phyloP scores from a whole-genome alignment of 2,797 vertebrate species.

The Tokudaia tokunoshimensis region DNA sequence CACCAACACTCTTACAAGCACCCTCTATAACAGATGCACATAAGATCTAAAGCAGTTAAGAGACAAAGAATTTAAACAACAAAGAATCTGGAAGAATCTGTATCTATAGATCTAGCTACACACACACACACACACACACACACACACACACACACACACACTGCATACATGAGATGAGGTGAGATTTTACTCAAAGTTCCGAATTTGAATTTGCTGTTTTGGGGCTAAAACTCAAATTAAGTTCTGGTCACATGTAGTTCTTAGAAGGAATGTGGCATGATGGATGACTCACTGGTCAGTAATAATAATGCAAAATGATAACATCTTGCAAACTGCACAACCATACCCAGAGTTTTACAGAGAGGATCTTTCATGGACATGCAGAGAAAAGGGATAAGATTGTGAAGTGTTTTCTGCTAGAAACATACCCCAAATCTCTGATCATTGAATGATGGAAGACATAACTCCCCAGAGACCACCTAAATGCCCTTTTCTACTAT shows the following conservation, averaged over 20 bases:
- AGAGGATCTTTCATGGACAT: background rate
- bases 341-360: background rate
- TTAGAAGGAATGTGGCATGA: background rate
- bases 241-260: background rate
- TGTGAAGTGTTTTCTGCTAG: background rate
- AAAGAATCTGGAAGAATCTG: slow-evolving; percentile 12
- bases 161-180: background rate
- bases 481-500: background rate
- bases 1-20: background rate
- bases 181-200: background rate
- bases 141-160: background rate
- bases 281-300: background rate
- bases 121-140: background rate
- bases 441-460: background rate
- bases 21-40: slow-evolving; percentile 32
- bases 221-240: background rate
- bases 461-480: background rate
- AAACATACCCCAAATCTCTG: background rate
- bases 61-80: slow-evolving; percentile 32
- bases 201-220: slow-evolving; percentile 40
- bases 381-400: background rate
- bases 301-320: slow-evolving; percentile 15
- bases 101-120: background rate
- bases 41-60: slow-evolving; percentile 42
- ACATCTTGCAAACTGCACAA: background rate